Evolutionary conservation across 2,113 vertebrate genomes (phyloP), one percentile per base, ranked within the genome.

Genomic region (Cryptoleucopteryx plumbea): DNA sequence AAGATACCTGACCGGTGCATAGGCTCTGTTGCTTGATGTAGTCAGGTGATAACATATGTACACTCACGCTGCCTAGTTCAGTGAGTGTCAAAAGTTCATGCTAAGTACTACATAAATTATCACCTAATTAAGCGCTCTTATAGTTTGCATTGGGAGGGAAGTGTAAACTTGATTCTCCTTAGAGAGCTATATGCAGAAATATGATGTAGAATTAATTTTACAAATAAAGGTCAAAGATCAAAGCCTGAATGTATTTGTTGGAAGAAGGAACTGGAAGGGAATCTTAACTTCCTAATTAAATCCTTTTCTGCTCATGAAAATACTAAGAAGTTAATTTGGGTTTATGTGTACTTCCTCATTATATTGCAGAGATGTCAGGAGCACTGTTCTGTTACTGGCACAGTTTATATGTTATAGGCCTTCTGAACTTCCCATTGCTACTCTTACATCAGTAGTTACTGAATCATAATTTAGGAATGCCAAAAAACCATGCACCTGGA

Each of bases 101-200:
- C 88, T 98, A 98, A 98, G 98, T 98, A 97, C 97, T 98, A 98
- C 98, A 98, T 98, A 98, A 98, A 98, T 98, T 98, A 98, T 98
- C 98, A 98, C 98, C 97, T 98, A 98, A 98, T 98, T 98, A 98
- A 98, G 97, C 11, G 34, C 96, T 98, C 97, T 97, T 98, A 98
- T 93, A 94, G 96, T 98, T 98, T 98, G 96, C 86, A 97, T 97
- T 61, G 61, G 74, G 96, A 97, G 48, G 93, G 72, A 96, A 98
- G 96, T 97, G 97, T 98, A 98, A 98, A 98, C 97, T 96, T 62
- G 90, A 98, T 98, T 98, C 98, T 98, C 98, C 98, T 98, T 97
- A 93, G 98, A 98, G 98, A 98, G 97, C 95, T 96, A 90, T 97
- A 98, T 93, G 96, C 47, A 98, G 97, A 98, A 98, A 98, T 98